Percentiles rank a stretch among this genome's conserved stretches.
phyloP scores from a whole-genome alignment of 2,113 vertebrate species.

The Perca schrenkii region DNA sequence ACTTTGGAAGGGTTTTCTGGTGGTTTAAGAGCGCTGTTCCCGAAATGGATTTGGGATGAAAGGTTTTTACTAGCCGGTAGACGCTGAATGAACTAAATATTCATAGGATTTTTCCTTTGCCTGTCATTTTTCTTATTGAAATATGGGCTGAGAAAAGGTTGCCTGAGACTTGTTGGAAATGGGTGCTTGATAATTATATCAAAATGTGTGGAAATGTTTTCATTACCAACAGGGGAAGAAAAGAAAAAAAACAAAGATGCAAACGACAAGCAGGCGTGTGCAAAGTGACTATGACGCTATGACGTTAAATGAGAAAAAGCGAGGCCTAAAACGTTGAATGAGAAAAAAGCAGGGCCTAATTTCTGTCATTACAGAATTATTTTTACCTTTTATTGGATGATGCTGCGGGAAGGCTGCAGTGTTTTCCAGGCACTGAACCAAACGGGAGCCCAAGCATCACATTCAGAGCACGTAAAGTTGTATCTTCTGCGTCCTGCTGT shows the following conservation, averaged over 20 bases:
- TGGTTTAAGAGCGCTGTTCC: constrained; percentile 12
- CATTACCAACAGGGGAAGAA: not conserved
- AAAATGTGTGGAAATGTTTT: constrained; percentile 12
- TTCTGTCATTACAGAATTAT: not conserved
- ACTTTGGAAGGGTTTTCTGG: constrained; percentile 25
- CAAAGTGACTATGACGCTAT: not conserved
- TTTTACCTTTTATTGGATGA: constrained; percentile 4
- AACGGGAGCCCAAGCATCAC: not conserved
- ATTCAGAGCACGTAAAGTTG: not conserved
- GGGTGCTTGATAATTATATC: constrained; percentile 15
- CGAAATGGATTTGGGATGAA: not conserved
- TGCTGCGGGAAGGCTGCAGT: not conserved
- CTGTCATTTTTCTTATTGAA: constrained; percentile 44
- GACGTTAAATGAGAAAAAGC: not conserved
- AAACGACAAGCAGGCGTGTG: constrained; percentile 1
- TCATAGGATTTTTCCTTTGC: constrained; percentile 55
- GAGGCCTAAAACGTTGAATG: not conserved
- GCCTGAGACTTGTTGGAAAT: constrained; percentile 39
- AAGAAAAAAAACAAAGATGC: not conserved
- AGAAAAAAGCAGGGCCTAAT: constrained; percentile 3
- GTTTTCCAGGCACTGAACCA: constrained; percentile 18
- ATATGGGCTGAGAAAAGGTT: constrained; percentile 29
- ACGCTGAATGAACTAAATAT: constrained; percentile 54
- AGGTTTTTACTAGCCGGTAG: constrained; percentile 33
- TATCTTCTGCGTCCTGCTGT: not conserved